Percentiles rank a stretch among this genome's conserved stretches.
Conservation (phyloP, 1,140 invertebrate species). For the Pissodes strobi region DNA sequence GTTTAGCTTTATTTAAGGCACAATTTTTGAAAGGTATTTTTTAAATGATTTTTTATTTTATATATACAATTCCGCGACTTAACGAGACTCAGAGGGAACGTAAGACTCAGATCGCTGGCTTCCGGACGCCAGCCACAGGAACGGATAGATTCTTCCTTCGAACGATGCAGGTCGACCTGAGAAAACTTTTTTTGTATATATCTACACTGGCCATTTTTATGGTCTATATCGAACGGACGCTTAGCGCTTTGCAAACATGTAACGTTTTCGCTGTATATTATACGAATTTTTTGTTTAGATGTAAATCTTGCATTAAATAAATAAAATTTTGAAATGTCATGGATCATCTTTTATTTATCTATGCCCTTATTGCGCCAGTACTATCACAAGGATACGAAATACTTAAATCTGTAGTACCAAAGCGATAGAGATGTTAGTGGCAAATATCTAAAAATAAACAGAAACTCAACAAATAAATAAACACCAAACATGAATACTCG, state of each 20-base stretch:
- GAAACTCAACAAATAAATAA: no score
- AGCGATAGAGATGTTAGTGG: no score
- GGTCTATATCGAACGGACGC: constrained; percentile 43
- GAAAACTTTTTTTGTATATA: constrained; percentile 46
- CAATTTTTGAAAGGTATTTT: constrained; percentile 39
- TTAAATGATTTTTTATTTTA: constrained; percentile 27
- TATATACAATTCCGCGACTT: constrained; percentile 34
- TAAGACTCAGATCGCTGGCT: constrained; percentile 31
- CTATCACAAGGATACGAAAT: no score
- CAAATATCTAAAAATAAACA: no score
- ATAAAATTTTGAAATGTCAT: neutral
- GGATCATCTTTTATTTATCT: no score
- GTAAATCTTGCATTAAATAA: constrained; percentile 22
- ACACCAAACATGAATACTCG: no score
- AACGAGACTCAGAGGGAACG: constrained; percentile 28
- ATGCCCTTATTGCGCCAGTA: no score
- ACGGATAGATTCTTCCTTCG: constrained; percentile 31
- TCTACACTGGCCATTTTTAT: constrained; percentile 47
- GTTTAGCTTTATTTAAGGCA: constrained; percentile 35
- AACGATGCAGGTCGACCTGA: constrained; percentile 45
- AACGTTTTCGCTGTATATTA: constrained; percentile 27
- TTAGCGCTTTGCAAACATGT: constrained; percentile 40
- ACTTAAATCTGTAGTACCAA: no score
- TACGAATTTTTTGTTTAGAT: constrained; percentile 37
- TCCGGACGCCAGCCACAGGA: constrained; percentile 18